phyloP scores from a whole-genome alignment of 2,113 vertebrate species.

The Shinisaurus crocodilurus region DNA sequence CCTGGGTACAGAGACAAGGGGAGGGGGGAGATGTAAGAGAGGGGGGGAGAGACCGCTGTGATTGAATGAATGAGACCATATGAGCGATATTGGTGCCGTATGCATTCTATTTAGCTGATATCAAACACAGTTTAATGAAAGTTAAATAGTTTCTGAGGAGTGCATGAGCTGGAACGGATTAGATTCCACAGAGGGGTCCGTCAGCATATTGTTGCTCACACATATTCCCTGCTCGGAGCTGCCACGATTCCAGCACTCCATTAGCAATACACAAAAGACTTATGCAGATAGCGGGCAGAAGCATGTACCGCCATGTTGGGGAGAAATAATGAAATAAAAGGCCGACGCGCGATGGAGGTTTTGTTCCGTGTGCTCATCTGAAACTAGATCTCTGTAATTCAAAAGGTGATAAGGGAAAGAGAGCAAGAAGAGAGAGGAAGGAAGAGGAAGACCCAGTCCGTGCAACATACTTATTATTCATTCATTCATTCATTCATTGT shows the following conservation, averaged over 20 bases:
- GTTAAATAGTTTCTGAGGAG: conserved; percentile 93
- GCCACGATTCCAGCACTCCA: conserved; percentile 88
- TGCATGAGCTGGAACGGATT: conserved; percentile 92
- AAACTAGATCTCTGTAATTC: conserved; percentile 92
- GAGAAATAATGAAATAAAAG: conserved; percentile 75
- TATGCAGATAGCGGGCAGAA: conserved; percentile 87
- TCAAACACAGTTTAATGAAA: conserved; percentile 95
- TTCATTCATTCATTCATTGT: too few species aligned
- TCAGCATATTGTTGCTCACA: conserved; percentile 89
- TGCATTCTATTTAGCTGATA: conserved; percentile 91
- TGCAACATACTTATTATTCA: conserved; percentile 2
- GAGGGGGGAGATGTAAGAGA: conserved; percentile 70
- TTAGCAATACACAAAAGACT: conserved; percentile 91
- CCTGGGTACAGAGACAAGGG: conserved; percentile 85
- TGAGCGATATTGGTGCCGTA: conserved; percentile 88
- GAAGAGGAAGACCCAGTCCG: conserved; percentile 76
- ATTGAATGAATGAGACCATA: conserved; percentile 89
- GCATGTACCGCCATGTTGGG: conserved; percentile 83
- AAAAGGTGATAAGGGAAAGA: conserved; percentile 80
- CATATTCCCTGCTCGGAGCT: conserved; percentile 87
- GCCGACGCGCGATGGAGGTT: conserved; percentile 73
- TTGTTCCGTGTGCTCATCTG: conserved; percentile 83
- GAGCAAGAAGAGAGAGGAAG: conserved; percentile 83
- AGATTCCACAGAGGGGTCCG: conserved; percentile 91
- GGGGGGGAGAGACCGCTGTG: conserved; percentile 80